Base-by-base conservation (phyloP, 2,797 vertebrate species). In the Naso thynnoides region DNA sequence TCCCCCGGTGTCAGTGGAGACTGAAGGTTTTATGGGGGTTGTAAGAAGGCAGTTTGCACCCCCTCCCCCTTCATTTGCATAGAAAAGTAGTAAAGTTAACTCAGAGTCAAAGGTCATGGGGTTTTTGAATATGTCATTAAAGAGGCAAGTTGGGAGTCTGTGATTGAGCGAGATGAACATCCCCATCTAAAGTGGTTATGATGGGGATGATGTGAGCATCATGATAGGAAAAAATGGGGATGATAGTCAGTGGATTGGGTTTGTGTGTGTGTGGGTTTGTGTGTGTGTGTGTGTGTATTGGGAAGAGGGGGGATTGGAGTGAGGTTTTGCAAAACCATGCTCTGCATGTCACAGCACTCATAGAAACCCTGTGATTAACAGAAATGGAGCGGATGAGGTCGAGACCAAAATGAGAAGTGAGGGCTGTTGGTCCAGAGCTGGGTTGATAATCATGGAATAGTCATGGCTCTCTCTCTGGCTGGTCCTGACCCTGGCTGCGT, bases 311-410 rank as follows among this genome's bases (percentile, higher is more conserved):
- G 64, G 61, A 66, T 48, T 76, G 68, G 74, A 73, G 76, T 81
- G 85, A 84, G 87, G 62, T 91, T 92, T 88, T 79, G 71, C 73
- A 80, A 88, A 88, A 84, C 75, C 89, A 83, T 85, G 87, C 88
- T 83, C 75, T 89, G 83, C 88, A 88, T 93, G 89, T 93, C 90
- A 93, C 77, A 73, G 88, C 91, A 83, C 86, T 91, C 89, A 86
- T 84, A 85, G 91, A 84, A 94, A 94, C 90, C 91, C 88, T 91
- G 87, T 93, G 85, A 93, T 94, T 93, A 93, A 80, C 84, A 92
- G 86, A 88, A 93, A 89, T 90, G 88, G 88, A 88, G 90, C 85
- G 88, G 91, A 90, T 92, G 90, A 92, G 92, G 88, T 93, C 42
- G 77, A 82, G 84, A 88, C 88, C 86, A 88, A 90, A 91, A 92